Conservation (phyloP, 2,797 vertebrate genomes). For the Platalea minor region DNA sequence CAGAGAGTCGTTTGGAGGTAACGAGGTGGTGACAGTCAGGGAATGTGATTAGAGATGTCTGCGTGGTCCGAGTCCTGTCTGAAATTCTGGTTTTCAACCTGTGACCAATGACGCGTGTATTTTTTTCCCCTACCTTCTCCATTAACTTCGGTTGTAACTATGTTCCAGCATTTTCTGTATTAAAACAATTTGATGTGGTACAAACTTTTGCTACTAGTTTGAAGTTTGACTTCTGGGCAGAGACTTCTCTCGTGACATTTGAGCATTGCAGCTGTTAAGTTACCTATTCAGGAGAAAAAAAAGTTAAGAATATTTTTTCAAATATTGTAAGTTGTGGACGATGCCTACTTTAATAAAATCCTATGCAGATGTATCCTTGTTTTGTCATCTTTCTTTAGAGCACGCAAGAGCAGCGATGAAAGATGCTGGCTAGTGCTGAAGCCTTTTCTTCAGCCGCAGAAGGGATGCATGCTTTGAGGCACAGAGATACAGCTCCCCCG, state of each 20-base stretch:
- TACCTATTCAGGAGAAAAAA: not conserved
- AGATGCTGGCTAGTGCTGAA: not conserved
- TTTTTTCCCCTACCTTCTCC: not conserved
- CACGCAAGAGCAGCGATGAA: not conserved
- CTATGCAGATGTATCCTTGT: not conserved
- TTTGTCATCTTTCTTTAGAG: not conserved
- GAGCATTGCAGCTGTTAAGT: not conserved
- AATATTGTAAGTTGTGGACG: not conserved
- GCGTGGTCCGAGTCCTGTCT: not conserved
- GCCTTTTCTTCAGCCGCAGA: not conserved
- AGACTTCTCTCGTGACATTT: not conserved
- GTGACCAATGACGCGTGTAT: not conserved
- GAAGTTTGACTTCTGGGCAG: not conserved
- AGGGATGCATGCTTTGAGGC: not conserved
- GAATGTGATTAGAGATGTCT: not conserved
- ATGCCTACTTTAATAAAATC: slow-evolving; percentile 60
- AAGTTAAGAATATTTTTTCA: slow-evolving; percentile 20
- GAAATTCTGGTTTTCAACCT: not conserved
- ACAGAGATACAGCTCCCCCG: no score
- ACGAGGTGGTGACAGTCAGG: not conserved
- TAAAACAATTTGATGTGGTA: not conserved
- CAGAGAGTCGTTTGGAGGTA: not conserved
- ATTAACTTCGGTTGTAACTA: not conserved
- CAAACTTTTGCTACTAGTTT: not conserved
- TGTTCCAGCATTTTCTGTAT: not conserved